phyloP scores from a whole-genome alignment of 2,113 vertebrate genomes.

The Tauraco erythrolophus region DNA sequence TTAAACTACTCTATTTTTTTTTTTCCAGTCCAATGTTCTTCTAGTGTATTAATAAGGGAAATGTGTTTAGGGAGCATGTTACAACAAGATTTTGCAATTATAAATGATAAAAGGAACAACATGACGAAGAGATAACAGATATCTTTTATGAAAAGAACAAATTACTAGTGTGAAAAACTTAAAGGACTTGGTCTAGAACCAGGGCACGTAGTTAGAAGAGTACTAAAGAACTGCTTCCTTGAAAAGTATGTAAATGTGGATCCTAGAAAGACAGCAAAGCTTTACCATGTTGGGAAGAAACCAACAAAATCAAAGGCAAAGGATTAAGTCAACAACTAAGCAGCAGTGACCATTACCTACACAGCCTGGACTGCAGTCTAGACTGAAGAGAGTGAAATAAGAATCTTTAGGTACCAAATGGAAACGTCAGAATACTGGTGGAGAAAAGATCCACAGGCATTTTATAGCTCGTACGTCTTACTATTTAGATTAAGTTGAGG shows the following conservation, averaged over 20 bases:
- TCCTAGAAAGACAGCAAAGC: background rate
- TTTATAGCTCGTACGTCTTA: background rate
- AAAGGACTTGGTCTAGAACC: constrained; percentile 27
- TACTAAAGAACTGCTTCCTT: background rate
- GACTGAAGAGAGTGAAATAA: background rate
- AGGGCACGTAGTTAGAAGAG: background rate
- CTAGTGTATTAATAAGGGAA: background rate
- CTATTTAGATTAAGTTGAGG: background rate
- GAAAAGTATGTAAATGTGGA: background rate
- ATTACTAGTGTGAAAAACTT: constrained; percentile 23
- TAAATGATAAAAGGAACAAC: constrained; percentile 52
- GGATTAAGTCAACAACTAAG: background rate
- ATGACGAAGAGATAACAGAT: constrained; percentile 29
- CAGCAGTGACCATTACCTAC: background rate
- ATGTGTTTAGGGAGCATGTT: constrained; percentile 42
- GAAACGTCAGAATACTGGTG: background rate
- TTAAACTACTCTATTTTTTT: background rate
- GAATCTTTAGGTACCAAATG: background rate
- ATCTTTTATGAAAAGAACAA: constrained; percentile 43
- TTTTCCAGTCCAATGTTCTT: background rate
- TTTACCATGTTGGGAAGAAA: background rate
- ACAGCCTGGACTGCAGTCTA: background rate
- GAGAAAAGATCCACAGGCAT: background rate
- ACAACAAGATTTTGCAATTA: constrained; percentile 60
- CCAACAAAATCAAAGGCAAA: background rate